Percentiles rank a stretch among this genome's conserved stretches.
These are phyloP conservation scores for Zoanthus solanderi DNA, from an alignment of 92 coral and sea anemone genomes.

Conservation along the genomic window DNA sequence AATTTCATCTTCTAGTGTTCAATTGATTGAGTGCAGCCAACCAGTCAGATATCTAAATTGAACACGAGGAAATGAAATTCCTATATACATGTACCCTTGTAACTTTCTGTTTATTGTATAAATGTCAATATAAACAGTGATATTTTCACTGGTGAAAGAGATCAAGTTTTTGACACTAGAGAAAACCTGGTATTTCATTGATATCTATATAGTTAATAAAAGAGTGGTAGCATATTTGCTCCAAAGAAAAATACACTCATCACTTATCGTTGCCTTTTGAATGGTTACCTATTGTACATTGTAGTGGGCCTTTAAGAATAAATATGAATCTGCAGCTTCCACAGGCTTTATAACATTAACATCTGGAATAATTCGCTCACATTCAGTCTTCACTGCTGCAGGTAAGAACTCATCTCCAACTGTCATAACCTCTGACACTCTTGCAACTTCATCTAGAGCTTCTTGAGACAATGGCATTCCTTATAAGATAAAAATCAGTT, in stretches of 20 bases:
- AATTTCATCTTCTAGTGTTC: background rate
- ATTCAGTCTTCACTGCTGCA: slow-evolving; percentile 56
- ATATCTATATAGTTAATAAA: background rate
- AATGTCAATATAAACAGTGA: background rate
- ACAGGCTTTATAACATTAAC: slow-evolving; percentile 65
- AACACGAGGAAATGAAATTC: background rate
- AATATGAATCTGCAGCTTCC: slow-evolving; percentile 66
- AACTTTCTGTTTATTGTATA: background rate
- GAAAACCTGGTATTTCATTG: background rate
- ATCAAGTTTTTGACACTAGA: background rate
- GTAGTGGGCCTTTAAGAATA: slow-evolving; percentile 66
- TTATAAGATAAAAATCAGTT: background rate
- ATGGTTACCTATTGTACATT: slow-evolving; percentile 6
- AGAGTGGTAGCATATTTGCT: background rate
- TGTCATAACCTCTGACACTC: slow-evolving; percentile 63
- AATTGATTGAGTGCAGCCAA: background rate
- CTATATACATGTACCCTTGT: background rate
- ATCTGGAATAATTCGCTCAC: slow-evolving; percentile 66
- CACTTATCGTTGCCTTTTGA: slow-evolving; percentile 2
- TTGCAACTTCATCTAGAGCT: slow-evolving; percentile 71
- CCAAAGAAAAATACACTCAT: background rate
- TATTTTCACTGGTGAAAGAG: background rate
- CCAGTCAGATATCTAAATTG: background rate
- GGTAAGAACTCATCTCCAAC: slow-evolving; percentile 61
- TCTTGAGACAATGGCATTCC: slow-evolving; percentile 60